These are phyloP conservation scores for Dioctria linearis DNA, from an alignment of 2,888 invertebrate species.

Conservation along the genomic window DNA sequence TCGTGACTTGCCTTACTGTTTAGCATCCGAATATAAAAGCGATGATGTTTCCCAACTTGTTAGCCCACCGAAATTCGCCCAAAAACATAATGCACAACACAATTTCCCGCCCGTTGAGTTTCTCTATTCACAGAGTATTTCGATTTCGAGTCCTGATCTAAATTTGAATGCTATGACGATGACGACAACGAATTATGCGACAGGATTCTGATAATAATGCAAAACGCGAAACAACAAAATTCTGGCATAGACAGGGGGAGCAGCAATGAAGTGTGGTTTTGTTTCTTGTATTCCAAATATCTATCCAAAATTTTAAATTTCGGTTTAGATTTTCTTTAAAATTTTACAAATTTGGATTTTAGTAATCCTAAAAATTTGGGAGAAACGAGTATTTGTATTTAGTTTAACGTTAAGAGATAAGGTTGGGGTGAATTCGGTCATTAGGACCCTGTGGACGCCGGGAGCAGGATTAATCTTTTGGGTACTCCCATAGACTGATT, in stretches of 20 bases:
- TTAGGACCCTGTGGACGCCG: no score
- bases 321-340: no score
- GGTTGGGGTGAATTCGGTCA: no score
- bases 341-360: no score
- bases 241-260: neutral
- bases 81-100: neutral
- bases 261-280: neutral
- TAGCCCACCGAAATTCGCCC: neutral
- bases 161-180: slow-evolving; percentile 25
- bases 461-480: no score
- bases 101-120: neutral
- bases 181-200: slow-evolving; percentile 1
- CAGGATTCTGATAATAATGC: slow-evolving; percentile 17
- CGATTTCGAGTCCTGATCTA: slow-evolving; percentile 21
- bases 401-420: no score
- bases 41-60: neutral
- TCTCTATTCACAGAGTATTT: neutral
- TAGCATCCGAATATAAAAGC: slow-evolving; percentile 2
- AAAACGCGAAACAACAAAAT: neutral
- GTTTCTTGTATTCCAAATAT: no score
- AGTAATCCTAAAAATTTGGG: no score
- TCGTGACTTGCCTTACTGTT: slow-evolving; percentile 33
- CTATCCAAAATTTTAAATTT: no score
- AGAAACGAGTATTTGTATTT: no score
- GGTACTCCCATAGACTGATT: no score